These are phyloP conservation scores for Sisyra nigra DNA, from an alignment of 2,888 invertebrate species.

Conservation along the genomic window DNA sequence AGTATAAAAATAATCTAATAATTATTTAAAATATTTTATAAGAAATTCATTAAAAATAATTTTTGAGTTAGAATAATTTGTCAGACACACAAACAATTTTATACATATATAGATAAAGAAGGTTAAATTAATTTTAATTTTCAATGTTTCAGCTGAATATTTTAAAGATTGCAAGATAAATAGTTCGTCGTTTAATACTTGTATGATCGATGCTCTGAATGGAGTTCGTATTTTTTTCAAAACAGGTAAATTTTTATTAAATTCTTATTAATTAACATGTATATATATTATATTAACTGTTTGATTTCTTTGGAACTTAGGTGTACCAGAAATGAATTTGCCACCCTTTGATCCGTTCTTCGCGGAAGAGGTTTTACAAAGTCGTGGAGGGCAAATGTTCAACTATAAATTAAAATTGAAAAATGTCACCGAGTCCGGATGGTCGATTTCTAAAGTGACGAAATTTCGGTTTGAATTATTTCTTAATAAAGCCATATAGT, in stretches of 20 bases:
- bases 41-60: too few relatives aligned
- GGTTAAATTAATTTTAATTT: constrained; percentile 6
- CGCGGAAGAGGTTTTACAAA: constrained; percentile 45
- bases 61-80: too few relatives aligned
- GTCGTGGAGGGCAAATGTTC: constrained; percentile 41
- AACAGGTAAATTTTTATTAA: constrained; percentile 32
- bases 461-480: constrained; percentile 42
- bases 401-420: constrained; percentile 54
- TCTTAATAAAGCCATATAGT: neutral
- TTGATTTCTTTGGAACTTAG: constrained; percentile 23
- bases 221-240: constrained; percentile 53
- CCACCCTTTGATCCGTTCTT: constrained; percentile 66
- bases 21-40: too few relatives aligned
- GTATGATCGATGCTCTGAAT: constrained; percentile 56
- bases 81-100: too few relatives aligned
- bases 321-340: constrained; percentile 54
- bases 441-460: constrained; percentile 59
- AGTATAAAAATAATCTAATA: too few relatives aligned
- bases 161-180: constrained; percentile 42
- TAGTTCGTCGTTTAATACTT: constrained; percentile 49
- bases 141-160: constrained; percentile 21
- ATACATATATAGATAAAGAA: too few relatives aligned
- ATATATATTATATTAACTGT: too few relatives aligned
- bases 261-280: neutral
- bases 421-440: constrained; percentile 61